A percentile compares a stretch with the other conserved stretches of the same genome.
Conservation (phyloP, 2,797 vertebrate species). For the Chromobotia macracanthus region DNA sequence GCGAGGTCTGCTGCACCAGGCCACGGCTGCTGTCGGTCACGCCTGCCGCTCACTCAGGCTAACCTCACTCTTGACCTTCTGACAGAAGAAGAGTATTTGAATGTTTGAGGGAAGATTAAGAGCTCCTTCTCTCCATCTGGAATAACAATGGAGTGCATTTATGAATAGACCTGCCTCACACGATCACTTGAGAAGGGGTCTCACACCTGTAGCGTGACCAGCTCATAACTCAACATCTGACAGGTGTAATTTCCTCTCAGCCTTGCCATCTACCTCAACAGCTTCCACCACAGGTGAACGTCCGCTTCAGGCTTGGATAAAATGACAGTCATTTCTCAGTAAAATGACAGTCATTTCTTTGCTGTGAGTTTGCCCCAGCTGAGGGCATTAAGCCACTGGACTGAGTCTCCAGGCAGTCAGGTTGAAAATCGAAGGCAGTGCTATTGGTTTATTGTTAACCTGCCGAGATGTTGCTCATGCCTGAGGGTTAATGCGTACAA, state of each 20-base stretch:
- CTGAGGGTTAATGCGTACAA: constrained; percentile 30
- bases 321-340: constrained; percentile 52
- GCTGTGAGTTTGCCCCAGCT: constrained; percentile 30
- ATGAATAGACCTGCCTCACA: constrained; percentile 43
- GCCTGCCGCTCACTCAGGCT: constrained; percentile 22
- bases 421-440: constrained; percentile 56
- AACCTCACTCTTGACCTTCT: constrained; percentile 24
- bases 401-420: constrained; percentile 51
- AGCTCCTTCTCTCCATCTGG: constrained; percentile 33
- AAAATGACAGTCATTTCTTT: too few species aligned
- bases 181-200: constrained; percentile 30
- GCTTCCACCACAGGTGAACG: constrained; percentile 21
- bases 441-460: constrained; percentile 52
- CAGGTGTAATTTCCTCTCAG: constrained; percentile 44
- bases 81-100: constrained; percentile 23
- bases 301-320: constrained; percentile 16
- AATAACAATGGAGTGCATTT: constrained; percentile 47
- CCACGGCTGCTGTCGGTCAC: constrained; percentile 48
- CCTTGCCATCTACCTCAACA: constrained; percentile 36
- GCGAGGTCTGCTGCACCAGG: constrained; percentile 42
- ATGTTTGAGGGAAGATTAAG: neutral
- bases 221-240: constrained; percentile 47
- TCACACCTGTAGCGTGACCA: constrained; percentile 35
- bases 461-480: constrained; percentile 31
- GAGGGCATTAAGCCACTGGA: constrained; percentile 53